These are phyloP conservation scores for Aegotheles bennettii DNA, from an alignment of 2,113 vertebrate species.

Conservation along the genomic window DNA sequence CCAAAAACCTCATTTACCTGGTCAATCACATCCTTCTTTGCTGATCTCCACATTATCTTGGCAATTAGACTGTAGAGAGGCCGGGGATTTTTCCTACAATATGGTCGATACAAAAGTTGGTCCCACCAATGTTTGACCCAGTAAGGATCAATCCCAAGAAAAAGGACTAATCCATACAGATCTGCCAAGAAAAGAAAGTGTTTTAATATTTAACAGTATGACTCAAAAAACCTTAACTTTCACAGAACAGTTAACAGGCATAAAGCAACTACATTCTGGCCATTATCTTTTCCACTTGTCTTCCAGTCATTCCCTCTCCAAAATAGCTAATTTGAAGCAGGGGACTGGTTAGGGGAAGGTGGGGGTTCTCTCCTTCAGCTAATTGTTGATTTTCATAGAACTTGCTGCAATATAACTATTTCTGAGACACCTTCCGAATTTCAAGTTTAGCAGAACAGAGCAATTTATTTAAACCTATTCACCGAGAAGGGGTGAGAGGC, in stretches of 20 bases:
- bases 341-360: background rate
- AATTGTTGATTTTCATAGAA: background rate
- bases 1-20: conserved; percentile 78
- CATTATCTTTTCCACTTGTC: background rate
- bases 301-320: background rate
- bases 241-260: background rate
- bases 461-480: background rate
- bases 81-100: conserved; percentile 85
- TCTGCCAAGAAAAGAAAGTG: conserved; percentile 71
- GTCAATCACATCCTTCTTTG: conserved; percentile 97
- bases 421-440: background rate
- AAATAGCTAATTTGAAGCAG: background rate
- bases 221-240: background rate
- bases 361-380: background rate
- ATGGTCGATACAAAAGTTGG: conserved; percentile 92
- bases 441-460: background rate
- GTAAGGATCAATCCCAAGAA: conserved; percentile 94
- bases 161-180: conserved; percentile 92
- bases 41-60: conserved; percentile 92
- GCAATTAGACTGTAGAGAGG: conserved; percentile 87
- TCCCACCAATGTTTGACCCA: conserved; percentile 98
- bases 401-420: background rate
- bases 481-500: background rate
- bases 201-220: background rate
- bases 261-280: background rate